Base-by-base conservation (phyloP, 2,888 invertebrate genomes). In the Brassicogethes aeneus region DNA sequence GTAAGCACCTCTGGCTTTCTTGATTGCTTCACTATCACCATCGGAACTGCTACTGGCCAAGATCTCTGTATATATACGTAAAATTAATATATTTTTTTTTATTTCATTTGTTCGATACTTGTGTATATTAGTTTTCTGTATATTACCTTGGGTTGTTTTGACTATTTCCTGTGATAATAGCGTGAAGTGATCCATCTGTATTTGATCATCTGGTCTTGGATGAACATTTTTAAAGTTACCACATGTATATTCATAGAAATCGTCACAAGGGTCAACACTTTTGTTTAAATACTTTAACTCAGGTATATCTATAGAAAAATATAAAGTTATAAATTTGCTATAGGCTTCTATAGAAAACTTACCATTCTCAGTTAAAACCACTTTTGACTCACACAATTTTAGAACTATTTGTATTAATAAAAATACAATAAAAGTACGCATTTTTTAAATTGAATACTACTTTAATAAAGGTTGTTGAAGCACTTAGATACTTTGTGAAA, bases 241-340 rank as follows among this genome's bases (percentile, higher is more conserved):
- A 44, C 72, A 72, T 2, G 69, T 56, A 47, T 62, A 72, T 48
- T 70, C 61, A 50, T 69, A 72, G 50, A 72, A 72, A 50, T 72
- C 61, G 2, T 67, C 61, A 43, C 72, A 72, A 2, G 72, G 71
- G 47, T 72, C 58, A 0, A 57, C 60, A 2, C 45, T 56, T 16
- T 44, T 36, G 43, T 72, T 64, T 48, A 72, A 49, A 42, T 62
- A 66, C 12, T 44, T 36, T 13, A 62, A 40, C 45, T 61, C 62
- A 5, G 56, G 54, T 36, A 63, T 51, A 41, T 56, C 64, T 64
- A 31, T 5, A 55, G 53, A 40, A 42, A 42, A 37, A 38, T 3
- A 32, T 34, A 39, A 43, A 39, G 36, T 12, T 39, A 39, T 29
- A 7, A 8, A 29, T 29, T 29, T 7, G 29, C 29, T 29, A 7